These are phyloP conservation scores for Phaethon lepturus DNA, from an alignment of 2,113 vertebrate genomes.

Conservation along the genomic window DNA sequence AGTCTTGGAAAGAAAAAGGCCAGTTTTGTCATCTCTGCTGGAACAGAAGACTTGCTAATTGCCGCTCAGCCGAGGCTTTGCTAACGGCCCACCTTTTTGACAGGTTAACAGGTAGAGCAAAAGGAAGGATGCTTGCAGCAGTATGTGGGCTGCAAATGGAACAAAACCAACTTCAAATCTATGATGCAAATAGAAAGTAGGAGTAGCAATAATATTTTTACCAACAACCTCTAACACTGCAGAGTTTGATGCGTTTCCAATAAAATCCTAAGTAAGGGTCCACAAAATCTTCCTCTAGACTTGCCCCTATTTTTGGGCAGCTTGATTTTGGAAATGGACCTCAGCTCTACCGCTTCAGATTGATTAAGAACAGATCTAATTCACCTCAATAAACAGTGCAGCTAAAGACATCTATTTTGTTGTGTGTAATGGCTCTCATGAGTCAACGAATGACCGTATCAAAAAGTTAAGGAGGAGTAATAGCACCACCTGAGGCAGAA, in stretches of 20 bases:
- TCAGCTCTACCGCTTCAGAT: background rate
- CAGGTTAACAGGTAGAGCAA: conserved; percentile 13
- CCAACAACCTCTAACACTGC: background rate
- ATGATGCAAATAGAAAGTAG: conserved; percentile 10
- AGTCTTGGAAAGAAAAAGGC: background rate
- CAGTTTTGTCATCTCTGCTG: background rate
- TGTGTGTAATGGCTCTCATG: background rate
- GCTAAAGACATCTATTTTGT: background rate
- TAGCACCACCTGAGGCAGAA: background rate
- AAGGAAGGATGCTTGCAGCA: conserved; percentile 4
- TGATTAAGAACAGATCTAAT: background rate
- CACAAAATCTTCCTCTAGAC: background rate
- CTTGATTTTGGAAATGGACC: background rate
- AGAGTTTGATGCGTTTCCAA: background rate
- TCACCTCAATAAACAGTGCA: background rate
- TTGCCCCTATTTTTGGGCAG: accelerated
- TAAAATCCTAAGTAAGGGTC: background rate
- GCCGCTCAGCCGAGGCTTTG: background rate
- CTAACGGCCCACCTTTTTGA: background rate
- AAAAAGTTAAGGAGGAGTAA: background rate
- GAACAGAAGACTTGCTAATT: conserved; percentile 21
- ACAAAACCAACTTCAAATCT: background rate
- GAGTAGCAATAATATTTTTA: conserved; percentile 28
- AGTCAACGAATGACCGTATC: background rate
- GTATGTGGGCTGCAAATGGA: conserved; percentile 25